A percentile compares a stretch with the other conserved stretches of the same genome.
Conservation (phyloP, 2,888 invertebrate species). For the Leucoptera coffeella region DNA sequence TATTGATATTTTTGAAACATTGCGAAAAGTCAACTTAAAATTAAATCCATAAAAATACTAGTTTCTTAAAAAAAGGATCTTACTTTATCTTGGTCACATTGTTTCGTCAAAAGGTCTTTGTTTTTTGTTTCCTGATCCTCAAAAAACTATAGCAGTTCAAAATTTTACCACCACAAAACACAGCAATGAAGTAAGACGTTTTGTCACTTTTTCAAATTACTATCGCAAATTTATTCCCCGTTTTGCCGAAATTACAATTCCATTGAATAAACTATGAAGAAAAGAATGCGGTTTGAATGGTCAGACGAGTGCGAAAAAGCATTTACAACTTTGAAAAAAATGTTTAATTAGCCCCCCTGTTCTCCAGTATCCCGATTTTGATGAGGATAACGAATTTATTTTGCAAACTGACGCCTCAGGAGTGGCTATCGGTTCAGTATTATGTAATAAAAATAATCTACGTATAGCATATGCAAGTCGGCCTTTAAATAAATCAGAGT, state of each 20-base stretch:
- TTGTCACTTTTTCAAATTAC: constrained; percentile 6
- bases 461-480: background rate
- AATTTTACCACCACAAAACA: constrained; percentile 6
- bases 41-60: constrained; percentile 6
- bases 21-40: constrained; percentile 6
- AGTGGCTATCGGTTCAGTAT: background rate
- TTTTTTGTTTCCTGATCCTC: constrained; percentile 5
- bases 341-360: background rate
- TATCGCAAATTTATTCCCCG: constrained; percentile 7
- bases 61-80: constrained; percentile 6
- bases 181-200: too few species aligned
- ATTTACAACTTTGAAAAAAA: background rate
- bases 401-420: constrained; percentile 2
- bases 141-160: constrained; percentile 1
- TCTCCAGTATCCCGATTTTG: background rate
- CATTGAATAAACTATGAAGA: constrained; percentile 4
- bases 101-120: constrained; percentile 5
- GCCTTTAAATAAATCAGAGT: constrained; percentile 1
- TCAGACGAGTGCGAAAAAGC: background rate
- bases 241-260: constrained; percentile 6
- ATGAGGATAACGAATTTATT: background rate
- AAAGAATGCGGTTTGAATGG: background rate
- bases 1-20: constrained; percentile 4
- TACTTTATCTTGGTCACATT: constrained; percentile 7
- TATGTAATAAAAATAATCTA: constrained; percentile 1